Evolutionary conservation across 2,797 vertebrate genomes (phyloP).

Genomic region (Tinamus major): DNA sequence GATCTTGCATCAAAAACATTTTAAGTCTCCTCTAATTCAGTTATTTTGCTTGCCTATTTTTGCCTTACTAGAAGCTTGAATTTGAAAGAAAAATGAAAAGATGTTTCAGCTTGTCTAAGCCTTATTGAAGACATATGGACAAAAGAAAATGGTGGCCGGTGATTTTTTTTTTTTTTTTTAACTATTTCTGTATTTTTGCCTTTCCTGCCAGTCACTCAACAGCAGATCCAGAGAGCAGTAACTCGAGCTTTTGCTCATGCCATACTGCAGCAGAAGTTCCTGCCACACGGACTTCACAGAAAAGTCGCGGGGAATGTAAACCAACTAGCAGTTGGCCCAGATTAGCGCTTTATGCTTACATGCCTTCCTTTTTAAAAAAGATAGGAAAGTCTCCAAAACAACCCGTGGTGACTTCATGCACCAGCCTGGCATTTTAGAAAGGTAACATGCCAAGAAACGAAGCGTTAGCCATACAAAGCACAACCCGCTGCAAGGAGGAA

Average conservation of each 20-base stretch:
- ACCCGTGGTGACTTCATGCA: not conserved
- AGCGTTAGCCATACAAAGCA: not conserved
- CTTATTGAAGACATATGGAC: constrained; percentile 17
- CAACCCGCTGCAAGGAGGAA: not conserved
- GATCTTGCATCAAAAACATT: not conserved
- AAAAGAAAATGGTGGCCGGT: constrained; percentile 27
- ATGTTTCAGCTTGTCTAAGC: constrained; percentile 19
- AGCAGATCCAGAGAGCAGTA: constrained; percentile 10
- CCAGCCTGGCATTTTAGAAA: constrained; percentile 16
- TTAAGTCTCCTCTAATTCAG: not conserved
- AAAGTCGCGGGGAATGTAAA: constrained; percentile 24
- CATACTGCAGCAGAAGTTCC: constrained; percentile 16
- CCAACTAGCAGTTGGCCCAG: not conserved
- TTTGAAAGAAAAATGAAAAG: not conserved
- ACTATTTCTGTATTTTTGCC: not conserved
- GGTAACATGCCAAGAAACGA: constrained; percentile 1
- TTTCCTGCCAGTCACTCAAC: not conserved
- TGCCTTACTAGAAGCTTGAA: not conserved
- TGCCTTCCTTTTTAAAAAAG: constrained; percentile 11
- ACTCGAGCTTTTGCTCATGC: constrained; percentile 26
- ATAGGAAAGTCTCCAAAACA: not conserved
- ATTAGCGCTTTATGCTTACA: not conserved
- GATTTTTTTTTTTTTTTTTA: not conserved
- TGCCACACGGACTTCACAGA: not conserved
- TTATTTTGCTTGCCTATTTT: constrained; percentile 24